Percentiles rank a stretch among this genome's conserved stretches.
These are phyloP conservation scores for Abscondita cerata DNA, from an alignment of 2,888 invertebrate genomes.

Conservation along the genomic window DNA sequence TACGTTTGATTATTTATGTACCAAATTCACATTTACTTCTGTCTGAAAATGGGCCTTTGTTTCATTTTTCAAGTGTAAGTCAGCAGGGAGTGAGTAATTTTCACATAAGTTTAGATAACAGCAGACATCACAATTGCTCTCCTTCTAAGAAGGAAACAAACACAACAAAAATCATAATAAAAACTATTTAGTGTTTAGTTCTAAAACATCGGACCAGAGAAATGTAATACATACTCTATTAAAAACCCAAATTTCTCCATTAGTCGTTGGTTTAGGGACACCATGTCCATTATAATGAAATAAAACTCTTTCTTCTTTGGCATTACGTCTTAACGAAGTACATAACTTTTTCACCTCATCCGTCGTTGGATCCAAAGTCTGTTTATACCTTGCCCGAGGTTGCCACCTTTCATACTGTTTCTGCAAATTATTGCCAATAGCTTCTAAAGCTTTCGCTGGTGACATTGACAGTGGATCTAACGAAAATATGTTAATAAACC, in stretches of 20 bases:
- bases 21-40: too few species aligned
- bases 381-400: slow-evolving; percentile 96
- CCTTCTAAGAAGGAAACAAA: too few species aligned
- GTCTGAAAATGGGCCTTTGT: too few species aligned
- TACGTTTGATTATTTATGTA: too few species aligned
- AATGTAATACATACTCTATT: slow-evolving; percentile 88
- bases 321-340: slow-evolving; percentile 91
- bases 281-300: slow-evolving; percentile 99
- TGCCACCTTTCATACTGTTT: slow-evolving; percentile 99
- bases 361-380: slow-evolving; percentile 94
- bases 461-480: slow-evolving; percentile 87
- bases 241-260: slow-evolving; percentile 99
- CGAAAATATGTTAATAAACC: slow-evolving; percentile 19
- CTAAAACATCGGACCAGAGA: too few species aligned
- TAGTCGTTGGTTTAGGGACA: slow-evolving; percentile 95
- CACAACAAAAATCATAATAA: too few species aligned
- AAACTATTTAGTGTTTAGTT: too few species aligned
- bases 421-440: slow-evolving; percentile 89
- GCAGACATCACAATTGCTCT: too few species aligned
- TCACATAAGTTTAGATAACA: too few species aligned
- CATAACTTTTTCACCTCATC: slow-evolving; percentile 98
- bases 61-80: too few species aligned
- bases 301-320: slow-evolving; percentile 96
- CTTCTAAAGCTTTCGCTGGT: slow-evolving; percentile 90
- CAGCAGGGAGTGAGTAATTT: too few species aligned